Conservation (phyloP, 35 echinoderm and acorn worm species). For the Ophioderma brevispina region DNA sequence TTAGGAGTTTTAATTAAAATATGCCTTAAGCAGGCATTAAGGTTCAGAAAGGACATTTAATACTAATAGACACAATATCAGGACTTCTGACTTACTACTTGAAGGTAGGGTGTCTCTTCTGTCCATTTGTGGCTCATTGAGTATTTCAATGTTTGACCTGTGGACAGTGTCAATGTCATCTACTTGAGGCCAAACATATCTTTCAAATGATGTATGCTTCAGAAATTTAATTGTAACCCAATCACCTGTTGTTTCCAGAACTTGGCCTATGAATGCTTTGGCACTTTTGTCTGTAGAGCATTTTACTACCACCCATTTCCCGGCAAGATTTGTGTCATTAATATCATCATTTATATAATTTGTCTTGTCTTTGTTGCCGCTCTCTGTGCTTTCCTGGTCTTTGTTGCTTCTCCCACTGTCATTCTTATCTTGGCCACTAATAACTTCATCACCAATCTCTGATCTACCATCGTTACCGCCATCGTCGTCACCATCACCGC, state of each 20-base stretch:
- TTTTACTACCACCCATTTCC: slow-evolving; percentile 26
- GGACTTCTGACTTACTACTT: too few relatives aligned
- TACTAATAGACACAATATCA: too few relatives aligned
- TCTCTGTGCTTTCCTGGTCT: too few relatives aligned
- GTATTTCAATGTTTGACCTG: not conserved
- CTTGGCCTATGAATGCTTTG: slow-evolving; percentile 8
- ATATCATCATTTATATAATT: not conserved
- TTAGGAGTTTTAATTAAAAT: too few relatives aligned
- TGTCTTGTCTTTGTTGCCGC: not conserved
- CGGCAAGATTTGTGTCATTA: not conserved
- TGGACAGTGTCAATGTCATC: slow-evolving; percentile 9
- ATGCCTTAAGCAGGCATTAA: too few relatives aligned
- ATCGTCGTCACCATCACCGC: not conserved
- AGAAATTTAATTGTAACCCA: slow-evolving; percentile 16
- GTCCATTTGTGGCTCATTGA: slow-evolving; percentile 34
- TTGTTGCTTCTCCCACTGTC: not conserved
- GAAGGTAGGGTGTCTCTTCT: not conserved
- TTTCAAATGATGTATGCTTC: slow-evolving; percentile 1
- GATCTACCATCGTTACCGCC: not conserved
- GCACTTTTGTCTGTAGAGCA: not conserved
- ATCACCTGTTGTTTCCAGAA: not conserved
- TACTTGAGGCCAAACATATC: not conserved
- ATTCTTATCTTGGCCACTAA: not conserved
- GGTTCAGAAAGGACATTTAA: too few relatives aligned
- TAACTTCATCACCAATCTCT: not conserved